Evolutionary conservation across 2,797 vertebrate species (phyloP), one percentile per base, ranked within the genome.

Genomic region (Chrosomus eos): DNA sequence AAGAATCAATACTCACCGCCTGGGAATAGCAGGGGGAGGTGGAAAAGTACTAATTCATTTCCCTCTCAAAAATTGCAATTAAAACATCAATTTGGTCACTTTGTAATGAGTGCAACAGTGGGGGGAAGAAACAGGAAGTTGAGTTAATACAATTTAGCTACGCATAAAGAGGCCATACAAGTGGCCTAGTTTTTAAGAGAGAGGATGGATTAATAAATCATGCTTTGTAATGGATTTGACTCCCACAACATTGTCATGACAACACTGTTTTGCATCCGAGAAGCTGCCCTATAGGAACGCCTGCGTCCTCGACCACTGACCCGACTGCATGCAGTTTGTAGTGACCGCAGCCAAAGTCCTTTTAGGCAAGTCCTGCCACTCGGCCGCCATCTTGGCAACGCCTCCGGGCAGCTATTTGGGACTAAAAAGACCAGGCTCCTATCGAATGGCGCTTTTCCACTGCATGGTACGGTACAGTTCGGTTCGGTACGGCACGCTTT

Each of bases 121-220:
- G 43, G 62, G 40, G 58, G 13, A 62, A 73, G 33, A 68, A 74
- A 55, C 48, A 87, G 81, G 79, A 80, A 60, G 67, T 28, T 1
- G 67, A 71, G 82, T 83, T 87, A 88, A 91, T 87, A 62, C 53
- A 86, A 83, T 90, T 78, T n/a, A 26, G 82, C 85, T 72, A 43
- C 68, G 88, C 86, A 87, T 79, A 88, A 84, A 90, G 83, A 87
- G 85, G 72, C 79, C 70, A 84, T 89, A 79, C 89, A 87, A 89
- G 79, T 93, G 91, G 89, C 90, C 90, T 92, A 93, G 88, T 91
- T 93, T 92, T 87, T 77, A 78, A 84, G 60, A 53, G 71, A 81
- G 88, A 90, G 87, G 89, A 84, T 84, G 71, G 89, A 92, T 92
- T 91, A 92, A 91, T 92, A 90, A 94, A 93, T 90, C 82, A 92